Conservation (phyloP, 2,797 vertebrate genomes). For the Melopsittacus undulatus region DNA sequence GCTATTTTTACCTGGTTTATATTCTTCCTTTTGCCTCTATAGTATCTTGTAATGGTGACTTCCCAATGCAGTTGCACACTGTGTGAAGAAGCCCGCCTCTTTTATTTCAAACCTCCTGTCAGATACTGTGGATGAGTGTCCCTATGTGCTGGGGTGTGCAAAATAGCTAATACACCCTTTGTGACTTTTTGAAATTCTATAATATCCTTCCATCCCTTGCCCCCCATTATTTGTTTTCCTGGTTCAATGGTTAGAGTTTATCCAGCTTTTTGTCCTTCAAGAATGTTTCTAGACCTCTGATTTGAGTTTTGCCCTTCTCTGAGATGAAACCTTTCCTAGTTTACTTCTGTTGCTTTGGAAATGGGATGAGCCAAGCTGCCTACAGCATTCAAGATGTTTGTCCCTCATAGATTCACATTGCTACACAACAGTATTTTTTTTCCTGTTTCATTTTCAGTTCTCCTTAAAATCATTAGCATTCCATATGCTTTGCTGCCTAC, state of each 20-base stretch:
- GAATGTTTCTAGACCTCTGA: neutral
- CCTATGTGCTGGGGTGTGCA: accelerated
- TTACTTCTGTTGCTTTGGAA: neutral
- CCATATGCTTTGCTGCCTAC: neutral
- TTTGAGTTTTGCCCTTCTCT: neutral
- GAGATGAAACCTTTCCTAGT: neutral
- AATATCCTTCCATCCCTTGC: neutral
- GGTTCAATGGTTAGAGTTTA: neutral
- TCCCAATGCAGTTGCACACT: neutral
- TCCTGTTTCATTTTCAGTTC: neutral
- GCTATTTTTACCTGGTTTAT: neutral
- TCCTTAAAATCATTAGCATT: neutral
- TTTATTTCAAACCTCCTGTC: neutral
- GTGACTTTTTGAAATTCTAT: neutral
- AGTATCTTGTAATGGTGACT: neutral
- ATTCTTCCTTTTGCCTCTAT: neutral
- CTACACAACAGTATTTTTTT: neutral
- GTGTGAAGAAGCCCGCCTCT: accelerated
- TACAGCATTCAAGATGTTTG: neutral
- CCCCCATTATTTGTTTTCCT: neutral
- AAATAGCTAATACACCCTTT: neutral
- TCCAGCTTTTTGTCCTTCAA: neutral
- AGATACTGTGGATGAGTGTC: neutral
- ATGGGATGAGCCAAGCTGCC: neutral
- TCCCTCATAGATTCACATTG: neutral